These are phyloP conservation scores for Calliphora vomitoria DNA, from an alignment of 2,888 invertebrate genomes.

Conservation along the genomic window DNA sequence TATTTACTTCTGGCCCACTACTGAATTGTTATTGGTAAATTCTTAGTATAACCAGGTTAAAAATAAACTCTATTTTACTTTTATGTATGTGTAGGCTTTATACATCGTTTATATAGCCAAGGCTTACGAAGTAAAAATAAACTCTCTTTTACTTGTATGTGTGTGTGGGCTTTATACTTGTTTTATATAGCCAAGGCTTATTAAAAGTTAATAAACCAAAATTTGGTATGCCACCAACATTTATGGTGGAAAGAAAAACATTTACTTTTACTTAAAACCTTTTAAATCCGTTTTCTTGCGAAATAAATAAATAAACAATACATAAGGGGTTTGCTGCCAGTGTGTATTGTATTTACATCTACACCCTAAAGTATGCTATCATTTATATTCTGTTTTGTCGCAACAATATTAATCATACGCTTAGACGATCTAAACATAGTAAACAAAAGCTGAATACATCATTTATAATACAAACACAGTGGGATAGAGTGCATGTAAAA, in stretches of 20 bases:
- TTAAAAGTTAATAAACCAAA: conserved; percentile 23
- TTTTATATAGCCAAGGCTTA: background rate
- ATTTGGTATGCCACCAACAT: conserved; percentile 5
- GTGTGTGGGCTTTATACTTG: background rate
- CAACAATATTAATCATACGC: conserved; percentile 12
- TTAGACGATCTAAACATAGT: background rate
- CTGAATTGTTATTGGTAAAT: background rate
- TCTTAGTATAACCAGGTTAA: background rate
- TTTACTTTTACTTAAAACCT: conserved; percentile 9
- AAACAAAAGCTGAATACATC: background rate
- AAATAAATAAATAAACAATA: background rate
- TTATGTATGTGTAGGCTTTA: background rate
- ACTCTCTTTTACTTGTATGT: background rate
- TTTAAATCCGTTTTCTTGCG: conserved; percentile 10
- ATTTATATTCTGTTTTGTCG: background rate
- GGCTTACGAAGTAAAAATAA: too few relatives aligned
- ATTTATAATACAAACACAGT: background rate
- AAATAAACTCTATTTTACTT: background rate
- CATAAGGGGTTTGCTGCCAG: background rate
- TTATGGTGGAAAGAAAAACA: background rate
- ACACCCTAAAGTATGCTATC: conserved; percentile 6
- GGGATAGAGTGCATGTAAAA: too few relatives aligned
- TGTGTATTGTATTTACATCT: background rate
- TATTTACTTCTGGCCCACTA: background rate
- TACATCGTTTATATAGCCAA: background rate